Conservation (phyloP, 2,113 vertebrate species). For the Antigone vipio region DNA sequence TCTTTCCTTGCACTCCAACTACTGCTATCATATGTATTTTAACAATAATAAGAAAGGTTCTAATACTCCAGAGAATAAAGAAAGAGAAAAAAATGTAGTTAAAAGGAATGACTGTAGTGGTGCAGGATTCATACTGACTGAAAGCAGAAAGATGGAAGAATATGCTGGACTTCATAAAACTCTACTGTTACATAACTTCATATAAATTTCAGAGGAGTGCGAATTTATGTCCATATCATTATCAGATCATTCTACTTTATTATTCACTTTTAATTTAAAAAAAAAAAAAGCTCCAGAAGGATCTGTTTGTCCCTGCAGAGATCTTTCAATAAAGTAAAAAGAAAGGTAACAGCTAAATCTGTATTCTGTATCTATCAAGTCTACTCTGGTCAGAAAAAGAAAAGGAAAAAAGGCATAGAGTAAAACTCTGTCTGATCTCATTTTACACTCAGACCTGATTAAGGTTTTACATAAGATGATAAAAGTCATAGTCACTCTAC, state of each 20-base stretch:
- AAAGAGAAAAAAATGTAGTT: neutral
- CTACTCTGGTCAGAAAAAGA: neutral
- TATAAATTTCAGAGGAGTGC: constrained; percentile 1
- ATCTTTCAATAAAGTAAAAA: constrained; percentile 8
- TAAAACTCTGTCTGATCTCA: constrained; percentile 2
- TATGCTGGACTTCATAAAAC: neutral
- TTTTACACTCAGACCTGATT: neutral
- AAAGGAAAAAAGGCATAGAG: neutral
- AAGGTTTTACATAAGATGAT: constrained; percentile 10
- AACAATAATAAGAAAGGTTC: neutral
- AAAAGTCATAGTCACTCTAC: neutral
- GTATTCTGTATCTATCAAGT: neutral
- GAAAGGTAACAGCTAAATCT: neutral
- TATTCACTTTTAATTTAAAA: constrained; percentile 25
- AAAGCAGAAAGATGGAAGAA: neutral
- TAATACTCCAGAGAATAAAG: neutral
- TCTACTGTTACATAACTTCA: neutral
- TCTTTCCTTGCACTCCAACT: neutral
- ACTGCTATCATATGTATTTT: neutral
- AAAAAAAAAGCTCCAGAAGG: neutral
- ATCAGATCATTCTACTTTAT: constrained; percentile 14
- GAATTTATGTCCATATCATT: constrained; percentile 8
- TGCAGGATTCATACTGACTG: neutral
- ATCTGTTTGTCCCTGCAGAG: constrained; percentile 1
- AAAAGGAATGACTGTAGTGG: neutral